Evolutionary conservation across 1,140 invertebrate genomes (phyloP).

Genomic region (Zaprionus tsacasi): DNA sequence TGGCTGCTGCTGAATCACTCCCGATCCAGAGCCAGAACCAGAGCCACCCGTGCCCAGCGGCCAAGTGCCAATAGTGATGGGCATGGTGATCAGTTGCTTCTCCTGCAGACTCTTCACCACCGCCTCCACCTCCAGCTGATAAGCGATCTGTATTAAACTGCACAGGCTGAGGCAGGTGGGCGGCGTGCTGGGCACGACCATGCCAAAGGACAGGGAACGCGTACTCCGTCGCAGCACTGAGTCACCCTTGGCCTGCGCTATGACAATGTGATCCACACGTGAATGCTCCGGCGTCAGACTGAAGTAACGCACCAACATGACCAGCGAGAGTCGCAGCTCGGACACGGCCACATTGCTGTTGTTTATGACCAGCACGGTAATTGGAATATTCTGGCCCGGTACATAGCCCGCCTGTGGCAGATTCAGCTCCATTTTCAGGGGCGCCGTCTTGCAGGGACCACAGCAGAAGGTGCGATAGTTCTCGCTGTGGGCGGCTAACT

Average conservation of each 20-base stretch:
- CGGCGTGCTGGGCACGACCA: constrained; percentile 88
- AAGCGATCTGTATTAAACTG: constrained; percentile 87
- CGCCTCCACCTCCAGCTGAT: constrained; percentile 87
- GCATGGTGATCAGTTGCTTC: constrained; percentile 85
- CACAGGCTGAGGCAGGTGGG: constrained; percentile 89
- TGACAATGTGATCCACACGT: constrained; percentile 85
- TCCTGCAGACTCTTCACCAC: constrained; percentile 80
- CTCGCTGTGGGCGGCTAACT: constrained; percentile 70
- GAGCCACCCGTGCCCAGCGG: constrained; percentile 66
- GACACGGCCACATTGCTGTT: constrained; percentile 85
- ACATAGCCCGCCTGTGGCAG: constrained; percentile 78
- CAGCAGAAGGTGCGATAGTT: constrained; percentile 76
- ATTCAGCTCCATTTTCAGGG: constrained; percentile 70
- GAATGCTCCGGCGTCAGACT: constrained; percentile 85
- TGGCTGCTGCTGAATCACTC: constrained; percentile 68
- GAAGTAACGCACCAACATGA: constrained; percentile 83
- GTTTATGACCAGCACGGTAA: constrained; percentile 71
- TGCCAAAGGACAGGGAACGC: constrained; percentile 64
- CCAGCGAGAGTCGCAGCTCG: constrained; percentile 84
- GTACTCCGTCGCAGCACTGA: constrained; percentile 84
- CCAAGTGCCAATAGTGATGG: constrained; percentile 86
- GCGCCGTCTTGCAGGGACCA: constrained; percentile 76
- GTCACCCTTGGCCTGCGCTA: constrained; percentile 85
- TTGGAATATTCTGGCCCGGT: constrained; percentile 74
- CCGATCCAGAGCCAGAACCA: constrained; percentile 26